These are phyloP conservation scores for Contarinia nasturtii DNA, from an alignment of 1,140 invertebrate species.

Conservation along the genomic window DNA sequence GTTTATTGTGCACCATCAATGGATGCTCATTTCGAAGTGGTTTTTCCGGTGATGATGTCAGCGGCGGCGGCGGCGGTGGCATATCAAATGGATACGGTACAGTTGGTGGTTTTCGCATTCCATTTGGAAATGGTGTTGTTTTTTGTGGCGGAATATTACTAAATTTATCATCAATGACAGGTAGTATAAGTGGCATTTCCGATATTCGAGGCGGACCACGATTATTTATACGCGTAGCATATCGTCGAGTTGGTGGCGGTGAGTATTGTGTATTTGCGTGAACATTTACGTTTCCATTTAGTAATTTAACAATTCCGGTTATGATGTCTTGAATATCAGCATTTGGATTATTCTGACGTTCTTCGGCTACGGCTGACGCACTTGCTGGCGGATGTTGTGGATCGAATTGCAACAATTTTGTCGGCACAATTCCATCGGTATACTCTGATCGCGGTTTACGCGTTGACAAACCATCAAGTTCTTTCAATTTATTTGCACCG, in stretches of 20 bases:
- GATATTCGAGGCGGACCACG: constrained; percentile 65
- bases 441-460: neutral
- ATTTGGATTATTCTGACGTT: constrained; percentile 20
- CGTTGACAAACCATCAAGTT: too few species aligned
- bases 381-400: constrained; percentile 8
- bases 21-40: too few species aligned
- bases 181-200: constrained; percentile 44
- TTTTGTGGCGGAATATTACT: constrained; percentile 24
- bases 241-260: constrained; percentile 30
- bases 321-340: constrained; percentile 82
- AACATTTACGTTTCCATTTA: constrained; percentile 74
- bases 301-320: constrained; percentile 69
- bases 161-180: constrained; percentile 33
- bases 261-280: constrained; percentile 41
- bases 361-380: neutral
- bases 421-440: constrained; percentile 8
- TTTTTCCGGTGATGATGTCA: too few species aligned
- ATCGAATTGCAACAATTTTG: constrained; percentile 15
- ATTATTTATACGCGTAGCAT: constrained; percentile 63
- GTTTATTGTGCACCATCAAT: too few species aligned
- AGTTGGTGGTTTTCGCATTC: constrained; percentile 6
- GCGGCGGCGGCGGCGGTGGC: too few species aligned
- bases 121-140: constrained; percentile 1
- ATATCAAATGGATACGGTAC: neutral
- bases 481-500: too few species aligned